Conservation (phyloP, 2,113 vertebrate genomes). For the Mastomys natalensis region DNA sequence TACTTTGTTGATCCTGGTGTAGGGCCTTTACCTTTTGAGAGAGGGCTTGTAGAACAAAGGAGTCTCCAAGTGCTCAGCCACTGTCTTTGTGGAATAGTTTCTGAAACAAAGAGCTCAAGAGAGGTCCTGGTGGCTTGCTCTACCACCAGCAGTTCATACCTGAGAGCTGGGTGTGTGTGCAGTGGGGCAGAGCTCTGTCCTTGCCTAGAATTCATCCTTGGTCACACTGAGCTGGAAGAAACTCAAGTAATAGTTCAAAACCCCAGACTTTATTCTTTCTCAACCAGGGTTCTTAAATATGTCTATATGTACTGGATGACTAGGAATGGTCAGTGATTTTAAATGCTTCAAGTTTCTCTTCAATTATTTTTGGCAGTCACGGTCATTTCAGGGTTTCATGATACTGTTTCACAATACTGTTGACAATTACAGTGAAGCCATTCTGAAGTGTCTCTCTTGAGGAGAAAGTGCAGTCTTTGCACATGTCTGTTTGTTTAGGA, state of each 20-base stretch:
- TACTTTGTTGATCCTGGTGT: too few relatives aligned
- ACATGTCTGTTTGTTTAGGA: not conserved
- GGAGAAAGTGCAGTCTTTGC: not conserved
- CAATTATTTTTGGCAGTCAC: not conserved
- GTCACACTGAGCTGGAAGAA: not conserved
- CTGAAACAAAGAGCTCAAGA: not conserved
- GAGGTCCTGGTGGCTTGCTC: not conserved
- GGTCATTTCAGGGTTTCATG: not conserved
- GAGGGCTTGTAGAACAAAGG: not conserved
- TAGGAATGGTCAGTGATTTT: not conserved
- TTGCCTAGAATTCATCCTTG: not conserved
- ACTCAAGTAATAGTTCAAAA: not conserved
- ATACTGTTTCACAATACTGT: not conserved
- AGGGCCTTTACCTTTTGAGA: not conserved
- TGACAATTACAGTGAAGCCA: not conserved
- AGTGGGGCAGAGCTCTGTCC: not conserved
- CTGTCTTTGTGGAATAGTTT: not conserved
- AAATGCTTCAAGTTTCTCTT: not conserved
- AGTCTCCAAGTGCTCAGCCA: not conserved
- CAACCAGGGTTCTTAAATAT: not conserved
- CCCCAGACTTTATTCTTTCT: not conserved
- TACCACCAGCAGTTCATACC: not conserved
- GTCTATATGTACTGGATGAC: not conserved
- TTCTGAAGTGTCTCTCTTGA: not conserved
- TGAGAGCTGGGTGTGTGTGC: too few relatives aligned